Base-by-base conservation (phyloP, 2,888 invertebrate species). In the Cosmia pyralina region DNA sequence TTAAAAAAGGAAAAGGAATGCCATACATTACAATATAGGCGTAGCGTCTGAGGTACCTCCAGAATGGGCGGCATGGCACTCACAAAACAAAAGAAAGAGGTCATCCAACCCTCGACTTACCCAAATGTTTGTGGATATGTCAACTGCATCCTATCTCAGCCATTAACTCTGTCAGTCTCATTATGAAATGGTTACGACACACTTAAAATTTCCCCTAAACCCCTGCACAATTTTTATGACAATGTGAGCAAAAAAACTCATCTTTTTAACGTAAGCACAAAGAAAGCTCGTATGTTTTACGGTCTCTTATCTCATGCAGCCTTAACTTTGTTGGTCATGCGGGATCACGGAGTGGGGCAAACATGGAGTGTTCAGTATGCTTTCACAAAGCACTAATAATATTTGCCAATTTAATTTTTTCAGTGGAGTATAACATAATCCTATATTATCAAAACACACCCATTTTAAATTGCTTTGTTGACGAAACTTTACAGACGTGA, bases 211-310 rank as follows among this genome's bases (percentile, higher is more conserved):
- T 72, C 52, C 58, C 52, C 64, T 69, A 59, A 63, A 72, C 44
- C 55, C 59, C 44, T 69, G 73, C 73, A 81, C 72, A 76, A 70
- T 72, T 73, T 72, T 70, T 52, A 69, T 60, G 73, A 77, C 72
- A 78, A 58, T 65, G 71, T 59, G 71, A 53, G 68, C 69, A 84
- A 80, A 85, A 84, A 85, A 85, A 60, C 67, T 86, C 82, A 86
- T 86, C 87, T 88, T 88, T 89, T 90, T 88, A 87, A 88, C 48
- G 22, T 59, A 85, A 88, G 86, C 85, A 90, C 89, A 93, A 92
- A 93, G 90, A 93, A 91, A 89, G 83, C 91, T 90, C 90, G 90
- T 92, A 92, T 92, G 91, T 89, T 92, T 91, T 91, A 91, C 89
- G 87, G 84, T 63, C 86, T 84, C 90, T 92, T 93, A 93, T 92